Evolutionary conservation across 2,113 vertebrate species (phyloP), one percentile per base, ranked within the genome.

Genomic region (Progne subis): DNA sequence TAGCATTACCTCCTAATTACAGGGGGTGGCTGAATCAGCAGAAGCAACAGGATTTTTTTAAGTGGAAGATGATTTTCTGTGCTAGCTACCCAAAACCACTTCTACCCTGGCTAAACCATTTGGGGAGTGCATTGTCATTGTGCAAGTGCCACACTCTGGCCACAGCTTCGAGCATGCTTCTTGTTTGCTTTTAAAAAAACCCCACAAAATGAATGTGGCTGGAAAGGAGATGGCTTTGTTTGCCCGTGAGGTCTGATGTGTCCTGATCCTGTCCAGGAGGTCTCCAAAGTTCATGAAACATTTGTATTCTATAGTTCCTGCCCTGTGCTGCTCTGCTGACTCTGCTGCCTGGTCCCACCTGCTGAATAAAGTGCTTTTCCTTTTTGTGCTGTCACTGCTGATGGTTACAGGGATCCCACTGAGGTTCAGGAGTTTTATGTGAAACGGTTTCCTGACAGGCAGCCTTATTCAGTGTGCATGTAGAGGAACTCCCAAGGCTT

Each of bases 201-300:
- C 1, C 8, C 49, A 17, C 20, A 46, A 69, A 88, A 55, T 14
- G 5, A 47, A 44, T 4, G 5, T 31, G 47, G 12, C 47, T 80
- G 75, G 59, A 69, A 85, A 46, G 46, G 26, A 53, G 71, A 43
- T 70, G 16, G 37, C 39, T 64, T 1, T 78, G n/a, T 93, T 94
- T 84, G 18, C 7, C 47, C 25, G 1, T 2, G 44, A 77, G 56
- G 26, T 32, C 44, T 81, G 1, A 32, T 2, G 2, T 31, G 21
- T 67, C 64, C 78, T 91, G 32, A 47, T 90, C 39, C 14, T 63
- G 12, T 32, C 63, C 56, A 44, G 46, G 75, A 90, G 87, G 79
- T 90, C 82, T 92, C 32, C 59, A 37, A 44, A 92, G 94, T 92
- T 95, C 88, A 68, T 3, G 25, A 46, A 86, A 64, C 90, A 71